phyloP scores from a whole-genome alignment of 1,140 invertebrate species.

The Zaprionus taronus region DNA sequence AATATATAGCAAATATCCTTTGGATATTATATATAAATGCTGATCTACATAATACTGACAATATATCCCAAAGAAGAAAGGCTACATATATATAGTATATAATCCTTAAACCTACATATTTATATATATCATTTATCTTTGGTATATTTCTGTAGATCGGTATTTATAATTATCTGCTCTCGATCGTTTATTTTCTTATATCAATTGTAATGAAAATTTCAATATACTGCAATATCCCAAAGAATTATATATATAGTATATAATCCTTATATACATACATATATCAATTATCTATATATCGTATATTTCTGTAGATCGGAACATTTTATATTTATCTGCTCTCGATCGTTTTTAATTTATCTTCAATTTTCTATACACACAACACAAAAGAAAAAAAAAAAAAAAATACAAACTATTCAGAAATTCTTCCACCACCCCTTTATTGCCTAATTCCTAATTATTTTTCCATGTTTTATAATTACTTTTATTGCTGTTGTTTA shows the following conservation, averaged over 20 bases:
- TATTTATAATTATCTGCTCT: too few species aligned
- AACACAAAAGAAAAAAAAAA: background rate
- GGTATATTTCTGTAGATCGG: background rate
- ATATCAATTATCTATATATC: background rate
- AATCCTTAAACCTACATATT: too few species aligned
- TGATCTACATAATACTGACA: too few species aligned
- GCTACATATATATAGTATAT: too few species aligned
- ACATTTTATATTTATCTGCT: too few species aligned
- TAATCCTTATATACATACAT: background rate
- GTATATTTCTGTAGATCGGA: background rate
- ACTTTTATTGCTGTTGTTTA: conserved; percentile 18
- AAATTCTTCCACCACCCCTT: background rate
- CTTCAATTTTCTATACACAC: background rate
- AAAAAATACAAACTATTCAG: background rate
- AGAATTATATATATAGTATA: too few species aligned
- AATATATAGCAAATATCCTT: background rate
- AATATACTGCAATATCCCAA: too few species aligned
- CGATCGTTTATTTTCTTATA: too few species aligned
- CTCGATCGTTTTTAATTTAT: too few species aligned
- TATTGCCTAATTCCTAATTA: conserved; percentile 6
- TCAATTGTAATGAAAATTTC: too few species aligned
- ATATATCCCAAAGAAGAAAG: too few species aligned
- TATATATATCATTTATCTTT: background rate
- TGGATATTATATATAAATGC: background rate
- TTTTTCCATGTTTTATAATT: conserved; percentile 16